Conservation (phyloP, 2,888 invertebrate species). For the Dione juno region DNA sequence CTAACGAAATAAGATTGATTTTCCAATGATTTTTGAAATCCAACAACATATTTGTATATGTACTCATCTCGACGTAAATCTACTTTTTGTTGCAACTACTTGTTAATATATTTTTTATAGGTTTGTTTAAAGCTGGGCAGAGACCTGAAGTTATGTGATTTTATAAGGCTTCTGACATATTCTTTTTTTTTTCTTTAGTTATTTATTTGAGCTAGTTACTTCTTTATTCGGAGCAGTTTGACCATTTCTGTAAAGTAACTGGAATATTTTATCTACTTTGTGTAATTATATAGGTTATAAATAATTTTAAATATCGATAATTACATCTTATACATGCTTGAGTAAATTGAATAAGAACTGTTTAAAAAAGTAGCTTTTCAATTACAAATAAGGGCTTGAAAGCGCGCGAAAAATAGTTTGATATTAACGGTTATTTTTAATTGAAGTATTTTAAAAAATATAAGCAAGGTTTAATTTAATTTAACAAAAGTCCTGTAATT, state of each 20-base stretch:
- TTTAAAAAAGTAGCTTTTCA: too few species aligned
- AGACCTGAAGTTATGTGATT: constrained; percentile 33
- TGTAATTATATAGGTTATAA: background rate
- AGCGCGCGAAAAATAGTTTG: too few species aligned
- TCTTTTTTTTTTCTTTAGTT: constrained; percentile 11
- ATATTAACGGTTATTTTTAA: too few species aligned
- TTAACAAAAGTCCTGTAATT: too few species aligned
- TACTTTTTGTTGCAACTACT: constrained; percentile 44
- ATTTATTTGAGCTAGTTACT: background rate
- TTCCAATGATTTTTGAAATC: constrained; percentile 11
- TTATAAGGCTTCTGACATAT: constrained; percentile 31
- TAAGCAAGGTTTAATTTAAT: too few species aligned
- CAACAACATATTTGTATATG: constrained; percentile 24
- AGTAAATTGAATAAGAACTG: too few species aligned
- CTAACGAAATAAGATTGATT: constrained; percentile 6
- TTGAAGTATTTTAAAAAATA: too few species aligned
- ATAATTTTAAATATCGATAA: background rate
- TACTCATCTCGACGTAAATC: constrained; percentile 43
- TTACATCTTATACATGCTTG: background rate
- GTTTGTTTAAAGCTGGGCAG: constrained; percentile 33
- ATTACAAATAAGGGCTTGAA: too few species aligned
- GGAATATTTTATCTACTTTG: background rate
- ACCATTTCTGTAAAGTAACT: constrained; percentile 5
- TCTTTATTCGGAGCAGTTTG: constrained; percentile 18
- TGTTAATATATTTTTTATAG: constrained; percentile 39